Evolutionary conservation across 53 echinoderm and acorn worm genomes (phyloP).

Genomic region (Paracentrotus lividus): DNA sequence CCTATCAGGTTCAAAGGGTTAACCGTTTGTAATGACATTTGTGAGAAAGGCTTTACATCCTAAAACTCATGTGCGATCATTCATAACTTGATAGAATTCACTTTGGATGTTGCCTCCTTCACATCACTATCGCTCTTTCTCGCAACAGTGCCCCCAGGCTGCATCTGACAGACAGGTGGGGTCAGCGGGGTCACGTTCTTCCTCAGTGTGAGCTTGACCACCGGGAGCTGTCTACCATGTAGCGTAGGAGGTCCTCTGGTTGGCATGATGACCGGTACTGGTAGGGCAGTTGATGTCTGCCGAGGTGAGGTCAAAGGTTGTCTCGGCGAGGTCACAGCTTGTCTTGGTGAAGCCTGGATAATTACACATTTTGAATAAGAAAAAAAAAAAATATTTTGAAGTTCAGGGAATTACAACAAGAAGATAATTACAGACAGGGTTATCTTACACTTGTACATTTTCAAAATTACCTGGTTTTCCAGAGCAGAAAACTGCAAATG

Average conservation of each 20-base stretch:
- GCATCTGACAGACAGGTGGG: background rate
- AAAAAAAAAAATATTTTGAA: background rate
- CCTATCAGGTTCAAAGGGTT: too few species aligned
- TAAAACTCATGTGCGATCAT: background rate
- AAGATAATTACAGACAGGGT: too few species aligned
- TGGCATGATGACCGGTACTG: too few species aligned
- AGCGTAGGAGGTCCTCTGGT: background rate
- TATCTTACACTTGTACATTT: too few species aligned
- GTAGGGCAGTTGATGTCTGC: background rate
- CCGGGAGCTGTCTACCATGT: slow-evolving; percentile 11
- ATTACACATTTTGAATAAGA: background rate
- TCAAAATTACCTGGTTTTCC: too few species aligned
- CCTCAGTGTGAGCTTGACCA: slow-evolving; percentile 34
- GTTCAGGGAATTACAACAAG: too few species aligned
- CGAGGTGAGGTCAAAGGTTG: slow-evolving; percentile 16
- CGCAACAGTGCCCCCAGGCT: background rate
- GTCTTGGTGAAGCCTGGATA: background rate
- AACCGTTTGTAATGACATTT: too few species aligned
- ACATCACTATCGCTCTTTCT: background rate
- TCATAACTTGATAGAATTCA: slow-evolving; percentile 41
- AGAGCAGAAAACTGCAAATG: too few species aligned
- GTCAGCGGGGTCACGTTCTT: slow-evolving; percentile 59
- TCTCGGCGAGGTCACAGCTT: background rate
- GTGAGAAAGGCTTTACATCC: background rate
- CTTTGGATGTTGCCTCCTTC: slow-evolving; percentile 26